phyloP scores from a whole-genome alignment of 2,113 vertebrate species.

The Petrocephalus zakoni region DNA sequence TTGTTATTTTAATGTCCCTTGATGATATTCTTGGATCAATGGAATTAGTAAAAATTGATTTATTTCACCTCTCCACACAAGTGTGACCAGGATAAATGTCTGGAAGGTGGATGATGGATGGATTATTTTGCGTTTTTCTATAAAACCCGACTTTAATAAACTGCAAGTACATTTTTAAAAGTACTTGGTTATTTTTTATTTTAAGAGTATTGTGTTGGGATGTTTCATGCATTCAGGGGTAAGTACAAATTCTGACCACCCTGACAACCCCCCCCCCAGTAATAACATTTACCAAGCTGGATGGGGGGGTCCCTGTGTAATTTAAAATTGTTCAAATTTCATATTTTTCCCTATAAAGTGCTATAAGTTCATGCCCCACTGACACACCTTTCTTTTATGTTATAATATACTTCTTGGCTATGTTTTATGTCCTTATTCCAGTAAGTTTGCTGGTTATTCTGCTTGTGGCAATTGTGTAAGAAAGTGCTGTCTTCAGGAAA shows the following conservation, averaged over 20 bases:
- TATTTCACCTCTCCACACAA: neutral
- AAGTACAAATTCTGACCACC: neutral
- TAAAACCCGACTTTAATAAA: neutral
- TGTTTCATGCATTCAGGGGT: neutral
- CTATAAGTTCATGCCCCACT: neutral
- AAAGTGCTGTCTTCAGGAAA: neutral
- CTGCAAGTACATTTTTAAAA: neutral
- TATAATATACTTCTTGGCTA: neutral
- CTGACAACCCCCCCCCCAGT: neutral
- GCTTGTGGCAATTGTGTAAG: neutral
- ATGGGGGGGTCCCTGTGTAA: neutral
- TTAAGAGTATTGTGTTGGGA: neutral
- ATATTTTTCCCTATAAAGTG: neutral
- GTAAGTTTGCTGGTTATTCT: neutral
- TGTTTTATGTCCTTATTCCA: neutral
- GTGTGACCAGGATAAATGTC: neutral
- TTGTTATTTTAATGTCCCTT: neutral
- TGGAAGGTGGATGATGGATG: neutral
- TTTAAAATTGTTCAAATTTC: neutral
- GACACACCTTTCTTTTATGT: neutral
- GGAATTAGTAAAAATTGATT: neutral
- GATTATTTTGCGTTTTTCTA: neutral
- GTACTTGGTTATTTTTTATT: neutral
- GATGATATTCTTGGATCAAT: neutral
- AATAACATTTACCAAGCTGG: neutral